Base-by-base conservation (phyloP, 2,888 invertebrate genomes). In the Busseola fusca region DNA sequence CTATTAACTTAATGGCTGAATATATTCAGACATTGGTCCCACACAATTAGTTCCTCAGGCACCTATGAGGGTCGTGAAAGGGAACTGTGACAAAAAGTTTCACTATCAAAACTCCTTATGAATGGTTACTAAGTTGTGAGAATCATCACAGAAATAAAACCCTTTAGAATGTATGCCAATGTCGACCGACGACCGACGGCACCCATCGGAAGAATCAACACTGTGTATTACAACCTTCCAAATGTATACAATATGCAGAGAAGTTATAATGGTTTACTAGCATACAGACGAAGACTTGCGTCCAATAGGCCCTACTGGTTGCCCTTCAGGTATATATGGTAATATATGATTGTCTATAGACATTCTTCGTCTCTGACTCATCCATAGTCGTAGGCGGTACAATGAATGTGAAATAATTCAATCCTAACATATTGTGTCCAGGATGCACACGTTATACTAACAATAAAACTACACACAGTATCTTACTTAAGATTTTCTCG, bases 381-480 rank as follows among this genome's bases (percentile, higher is more conserved):
- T 16, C 27, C 16, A 18, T 10, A 16, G 16, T 48, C n/a, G 40
- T 42, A 60, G 42, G 58, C 40, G 50, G 58, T 21, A 66, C 75
- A 54, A 58, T 56, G 21, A 74, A 64, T 75, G 56, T 60, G 50
- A 64, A 78, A 56, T 58, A 52, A 50, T 58, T 27, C 5, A 37
- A 69, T 70, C 66, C 75, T 74, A 40, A 62, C 54, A 48, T 42
- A 25, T 59, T 45, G 37, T 48, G n/a, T 50, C 21, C 7, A 52
- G n/a, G 30, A 30, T 62, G 18, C 27, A 54, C 27, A 60, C 12
- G n/a, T 54, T 54, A 60, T 64, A 64, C 56, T 72, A 45, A 40
- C 40, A 40, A 40, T 40, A 40, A 63, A 40, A 63, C 60, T 56
- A 64, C 52, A 58, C 45, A 64, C 40, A 34, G 34, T 65, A 54